Conservation (phyloP, 2,113 vertebrate species). For the Cacatua alba region DNA sequence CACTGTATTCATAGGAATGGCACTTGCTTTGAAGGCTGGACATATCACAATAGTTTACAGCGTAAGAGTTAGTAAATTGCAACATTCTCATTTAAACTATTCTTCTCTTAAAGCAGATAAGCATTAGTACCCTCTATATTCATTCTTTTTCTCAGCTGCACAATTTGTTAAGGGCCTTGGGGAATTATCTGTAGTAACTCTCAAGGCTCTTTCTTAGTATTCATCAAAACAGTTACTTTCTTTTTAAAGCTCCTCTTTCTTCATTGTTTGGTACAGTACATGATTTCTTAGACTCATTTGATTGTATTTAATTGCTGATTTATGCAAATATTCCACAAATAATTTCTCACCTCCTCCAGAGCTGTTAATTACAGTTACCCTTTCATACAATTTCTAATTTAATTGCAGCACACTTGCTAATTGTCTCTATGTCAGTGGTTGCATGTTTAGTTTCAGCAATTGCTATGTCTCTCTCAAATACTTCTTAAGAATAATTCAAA, state of each 20-base stretch:
- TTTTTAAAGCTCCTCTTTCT: not conserved
- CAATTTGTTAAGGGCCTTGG: not conserved
- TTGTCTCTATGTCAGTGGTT: constrained; percentile 6
- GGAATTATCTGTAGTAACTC: not conserved
- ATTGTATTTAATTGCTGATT: constrained; percentile 39
- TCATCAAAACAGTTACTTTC: not conserved
- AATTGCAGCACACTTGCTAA: constrained; percentile 26
- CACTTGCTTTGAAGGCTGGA: not conserved
- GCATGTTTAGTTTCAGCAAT: not conserved
- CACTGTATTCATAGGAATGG: not conserved
- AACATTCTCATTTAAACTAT: not conserved
- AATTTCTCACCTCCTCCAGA: constrained; percentile 12
- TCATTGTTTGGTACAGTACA: not conserved
- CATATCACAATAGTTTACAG: not conserved
- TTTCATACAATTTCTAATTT: constrained; percentile 52
- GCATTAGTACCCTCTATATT: not conserved
- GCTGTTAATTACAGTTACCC: constrained; percentile 55
- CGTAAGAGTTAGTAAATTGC: not conserved
- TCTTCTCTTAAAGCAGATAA: not conserved
- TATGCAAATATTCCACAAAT: constrained; percentile 21
- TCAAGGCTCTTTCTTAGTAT: not conserved
- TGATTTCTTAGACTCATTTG: constrained; percentile 5
- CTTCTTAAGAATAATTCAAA: not conserved
- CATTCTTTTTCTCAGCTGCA: not conserved
- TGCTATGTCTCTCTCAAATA: not conserved